phyloP scores from a whole-genome alignment of 1,140 invertebrate species.

The Venturia canescens region DNA sequence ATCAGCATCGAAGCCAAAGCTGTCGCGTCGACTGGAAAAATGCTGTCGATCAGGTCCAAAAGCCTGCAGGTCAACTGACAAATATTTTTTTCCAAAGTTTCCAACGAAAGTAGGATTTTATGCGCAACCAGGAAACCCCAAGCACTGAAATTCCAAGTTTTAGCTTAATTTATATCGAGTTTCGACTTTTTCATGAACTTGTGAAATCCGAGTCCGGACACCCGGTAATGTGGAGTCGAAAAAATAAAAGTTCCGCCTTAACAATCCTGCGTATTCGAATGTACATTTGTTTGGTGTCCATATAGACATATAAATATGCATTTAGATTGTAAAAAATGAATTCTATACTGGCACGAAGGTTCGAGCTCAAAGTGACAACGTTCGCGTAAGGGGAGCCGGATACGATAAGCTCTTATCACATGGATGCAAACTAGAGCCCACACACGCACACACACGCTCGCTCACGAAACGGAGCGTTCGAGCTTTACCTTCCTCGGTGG shows the following conservation, averaged over 20 bases:
- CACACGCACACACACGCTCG: constrained; percentile 36
- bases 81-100: too few species aligned
- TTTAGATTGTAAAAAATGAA: neutral
- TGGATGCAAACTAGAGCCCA: constrained; percentile 57
- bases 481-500: constrained; percentile 45
- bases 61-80: too few species aligned
- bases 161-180: too few species aligned
- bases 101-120: too few species aligned
- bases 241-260: neutral
- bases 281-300: neutral
- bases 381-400: constrained; percentile 69
- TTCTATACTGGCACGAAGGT: neutral
- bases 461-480: neutral
- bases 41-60: too few species aligned
- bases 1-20: too few species aligned
- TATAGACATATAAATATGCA: neutral
- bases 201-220: too few species aligned
- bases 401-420: constrained; percentile 73
- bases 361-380: constrained; percentile 56
- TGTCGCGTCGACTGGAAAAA: too few species aligned
- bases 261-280: neutral
- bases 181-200: too few species aligned
- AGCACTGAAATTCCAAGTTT: too few species aligned
- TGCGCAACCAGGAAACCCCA: too few species aligned
- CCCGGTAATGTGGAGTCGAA: too few species aligned